Evolutionary conservation across 2,888 invertebrate genomes (phyloP), one percentile per base, ranked within the genome.

Genomic region (Pheosia tremula): DNA sequence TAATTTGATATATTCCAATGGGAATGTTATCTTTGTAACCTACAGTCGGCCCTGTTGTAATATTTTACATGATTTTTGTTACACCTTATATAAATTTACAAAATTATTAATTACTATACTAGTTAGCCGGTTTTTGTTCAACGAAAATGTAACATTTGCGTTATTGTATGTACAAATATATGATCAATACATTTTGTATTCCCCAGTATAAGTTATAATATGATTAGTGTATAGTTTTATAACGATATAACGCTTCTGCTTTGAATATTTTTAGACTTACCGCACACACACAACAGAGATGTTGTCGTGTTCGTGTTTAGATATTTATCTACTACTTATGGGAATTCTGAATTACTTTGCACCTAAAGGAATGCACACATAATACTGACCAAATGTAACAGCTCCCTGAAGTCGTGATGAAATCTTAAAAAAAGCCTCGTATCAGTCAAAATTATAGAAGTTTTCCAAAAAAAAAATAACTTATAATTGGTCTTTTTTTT

Each of bases 221-320:
- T 66, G 73, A 61, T 67, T 79, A 73, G 71, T 73, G 69, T 67
- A 68, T 83, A 83, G 72, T 70, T 69, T 73, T 77, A 66, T 71
- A 70, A 71, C 53, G 39, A 56, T 71, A 64, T 64, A 67, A 63
- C 60, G 82, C 84, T 81, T 78, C 57, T 57, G 81, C 82, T 75
- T 75, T 52, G n/a, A 69, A 60, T 66, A 59, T 65, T 71, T 76
- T 69, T 39, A 55, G 39, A 6, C 38, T 38, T 9, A 10, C 9
- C 37, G 6, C n/a, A 49, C 24, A 50, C 24, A 50, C 50, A 50
- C 8, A 50, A 50, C 5, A 47, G 11, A 57, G 43, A 41, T 38
- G 52, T 50, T 37, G n/a, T 47, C n/a, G 54, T 41, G 49, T 56
- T 60, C 63, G 54, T 59, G 56, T 54, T 59, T 66, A 59, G 63